Conservation (phyloP, 2,797 vertebrate species). For the Clamator glandarius region DNA sequence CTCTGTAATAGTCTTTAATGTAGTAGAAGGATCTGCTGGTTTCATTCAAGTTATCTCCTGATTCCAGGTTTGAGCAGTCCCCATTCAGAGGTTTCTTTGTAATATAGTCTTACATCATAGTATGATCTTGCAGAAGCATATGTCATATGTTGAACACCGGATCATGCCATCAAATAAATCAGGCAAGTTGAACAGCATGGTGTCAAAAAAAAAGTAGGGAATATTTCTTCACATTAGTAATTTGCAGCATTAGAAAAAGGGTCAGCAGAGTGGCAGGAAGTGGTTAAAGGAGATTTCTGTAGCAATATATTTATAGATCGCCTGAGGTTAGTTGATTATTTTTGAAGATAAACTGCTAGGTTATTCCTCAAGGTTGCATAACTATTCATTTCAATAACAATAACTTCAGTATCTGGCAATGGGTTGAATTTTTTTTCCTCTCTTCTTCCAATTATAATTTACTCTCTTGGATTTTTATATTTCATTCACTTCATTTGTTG, state of each 20-base stretch:
- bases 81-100: not conserved
- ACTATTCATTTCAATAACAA: conserved; percentile 21
- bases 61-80: not conserved
- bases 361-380: not conserved
- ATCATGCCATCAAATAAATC: conserved; percentile 13
- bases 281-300: not conserved
- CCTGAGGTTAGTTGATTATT: not conserved
- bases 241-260: not conserved
- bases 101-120: not conserved
- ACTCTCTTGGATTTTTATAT: not conserved
- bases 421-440: not conserved
- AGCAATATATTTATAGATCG: not conserved
- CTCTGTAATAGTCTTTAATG: not conserved
- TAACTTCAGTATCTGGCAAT: not conserved
- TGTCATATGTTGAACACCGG: not conserved
- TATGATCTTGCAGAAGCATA: not conserved
- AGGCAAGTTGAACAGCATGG: not conserved
- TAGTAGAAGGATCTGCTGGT: not conserved
- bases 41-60: not conserved
- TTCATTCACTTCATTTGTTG: not conserved
- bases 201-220: not conserved
- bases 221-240: conserved; percentile 10
- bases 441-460: not conserved
- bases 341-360: not conserved
- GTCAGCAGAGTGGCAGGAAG: not conserved